Percentiles rank a stretch among this genome's conserved stretches.
Evolutionary conservation across 2,888 invertebrate species (phyloP).

Genomic region (Protonemura montana): DNA sequence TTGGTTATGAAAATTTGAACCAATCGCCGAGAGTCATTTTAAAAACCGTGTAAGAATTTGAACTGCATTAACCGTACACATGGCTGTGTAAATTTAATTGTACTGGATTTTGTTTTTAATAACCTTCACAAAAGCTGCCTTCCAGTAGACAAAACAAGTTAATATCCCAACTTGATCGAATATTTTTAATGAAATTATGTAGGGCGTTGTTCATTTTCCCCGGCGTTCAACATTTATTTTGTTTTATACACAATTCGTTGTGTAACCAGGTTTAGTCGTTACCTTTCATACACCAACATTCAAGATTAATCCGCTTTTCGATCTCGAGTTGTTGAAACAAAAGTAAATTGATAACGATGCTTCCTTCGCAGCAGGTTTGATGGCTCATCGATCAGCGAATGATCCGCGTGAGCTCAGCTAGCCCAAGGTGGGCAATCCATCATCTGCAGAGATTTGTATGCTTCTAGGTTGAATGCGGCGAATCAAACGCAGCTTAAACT

Average conservation of each 20-base stretch:
- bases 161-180: too few relatives aligned
- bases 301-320: slow-evolving; percentile 24
- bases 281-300: neutral
- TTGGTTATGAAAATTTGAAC: too few relatives aligned
- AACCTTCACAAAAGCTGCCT: too few relatives aligned
- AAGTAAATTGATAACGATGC: slow-evolving; percentile 35
- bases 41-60: too few relatives aligned
- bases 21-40: too few relatives aligned
- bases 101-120: too few relatives aligned
- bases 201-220: neutral
- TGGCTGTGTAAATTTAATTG: too few relatives aligned
- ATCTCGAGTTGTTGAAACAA: slow-evolving; percentile 30
- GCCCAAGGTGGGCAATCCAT: slow-evolving; percentile 28
- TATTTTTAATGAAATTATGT: neutral
- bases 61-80: too few relatives aligned
- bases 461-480: neutral
- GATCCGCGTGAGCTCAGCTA: slow-evolving; percentile 14
- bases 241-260: neutral
- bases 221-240: neutral
- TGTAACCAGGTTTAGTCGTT: neutral
- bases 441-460: neutral
- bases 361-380: slow-evolving; percentile 13
- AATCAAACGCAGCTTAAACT: slow-evolving; percentile 22
- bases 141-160: too few relatives aligned
- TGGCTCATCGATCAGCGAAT: slow-evolving; percentile 27